Conservation (phyloP, 2,888 invertebrate species). For the Brenthis hecate region DNA sequence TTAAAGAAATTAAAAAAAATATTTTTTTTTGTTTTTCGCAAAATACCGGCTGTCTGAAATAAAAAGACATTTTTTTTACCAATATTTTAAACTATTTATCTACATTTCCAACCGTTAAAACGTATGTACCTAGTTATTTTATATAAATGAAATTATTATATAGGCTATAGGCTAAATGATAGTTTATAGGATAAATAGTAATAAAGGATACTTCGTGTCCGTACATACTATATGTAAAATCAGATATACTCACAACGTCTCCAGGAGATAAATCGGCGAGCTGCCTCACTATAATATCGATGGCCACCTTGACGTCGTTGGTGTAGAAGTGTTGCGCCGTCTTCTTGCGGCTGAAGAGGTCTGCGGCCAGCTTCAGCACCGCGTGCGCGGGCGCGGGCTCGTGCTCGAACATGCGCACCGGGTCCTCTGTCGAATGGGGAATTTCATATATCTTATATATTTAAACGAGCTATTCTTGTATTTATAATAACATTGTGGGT, state of each 20-base stretch:
- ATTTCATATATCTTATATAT: too few species aligned
- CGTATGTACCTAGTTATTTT: too few species aligned
- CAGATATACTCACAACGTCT: constrained; percentile 84
- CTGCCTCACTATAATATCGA: constrained; percentile 95
- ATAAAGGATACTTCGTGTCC: neutral
- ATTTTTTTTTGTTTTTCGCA: too few species aligned
- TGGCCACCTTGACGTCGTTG: constrained; percentile 95
- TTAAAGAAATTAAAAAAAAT: too few species aligned
- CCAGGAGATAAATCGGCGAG: constrained; percentile 94
- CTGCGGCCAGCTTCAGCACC: constrained; percentile 93
- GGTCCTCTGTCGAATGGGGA: constrained; percentile 86
- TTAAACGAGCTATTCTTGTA: too few species aligned
- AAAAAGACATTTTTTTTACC: too few species aligned
- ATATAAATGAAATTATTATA: too few species aligned
- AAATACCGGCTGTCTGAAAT: too few species aligned
- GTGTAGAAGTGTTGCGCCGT: constrained; percentile 96
- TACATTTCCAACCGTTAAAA: too few species aligned
- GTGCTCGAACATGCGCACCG: constrained; percentile 92
- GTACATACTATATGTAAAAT: neutral
- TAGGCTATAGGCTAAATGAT: too few species aligned
- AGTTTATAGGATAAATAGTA: neutral
- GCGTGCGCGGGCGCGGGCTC: constrained; percentile 91
- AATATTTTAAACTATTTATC: too few species aligned
- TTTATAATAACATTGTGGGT: too few species aligned
- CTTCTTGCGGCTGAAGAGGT: constrained; percentile 89